phyloP scores from a whole-genome alignment of 2,888 invertebrate species.

The Drosophila vallismaia region DNA sequence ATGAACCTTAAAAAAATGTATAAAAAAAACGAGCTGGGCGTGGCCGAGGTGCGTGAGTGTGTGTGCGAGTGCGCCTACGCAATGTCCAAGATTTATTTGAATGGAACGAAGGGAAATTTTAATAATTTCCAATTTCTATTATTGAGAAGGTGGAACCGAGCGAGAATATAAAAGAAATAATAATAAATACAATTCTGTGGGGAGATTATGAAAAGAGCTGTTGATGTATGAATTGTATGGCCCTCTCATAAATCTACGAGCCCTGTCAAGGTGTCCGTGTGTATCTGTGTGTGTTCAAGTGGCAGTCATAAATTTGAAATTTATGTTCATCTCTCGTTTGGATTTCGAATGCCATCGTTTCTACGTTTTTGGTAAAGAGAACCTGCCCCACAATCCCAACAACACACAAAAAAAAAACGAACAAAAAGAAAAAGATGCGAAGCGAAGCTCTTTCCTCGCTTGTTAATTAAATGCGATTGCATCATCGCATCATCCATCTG shows the following conservation, averaged over 20 bases:
- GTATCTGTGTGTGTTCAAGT: constrained; percentile 51
- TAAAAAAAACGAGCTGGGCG: constrained; percentile 58
- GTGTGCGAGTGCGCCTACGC: constrained; percentile 71
- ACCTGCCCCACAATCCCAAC: constrained; percentile 17
- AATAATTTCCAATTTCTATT: constrained; percentile 57
- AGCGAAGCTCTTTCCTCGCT: constrained; percentile 37
- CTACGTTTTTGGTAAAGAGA: constrained; percentile 37
- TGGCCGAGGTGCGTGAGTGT: constrained; percentile 65
- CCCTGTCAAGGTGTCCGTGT: constrained; percentile 46
- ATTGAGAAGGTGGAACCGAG: constrained; percentile 7
- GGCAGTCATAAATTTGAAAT: constrained; percentile 70
- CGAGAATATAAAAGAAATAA: constrained; percentile 32
- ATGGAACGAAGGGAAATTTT: constrained; percentile 65
- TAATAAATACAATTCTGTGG: constrained; percentile 58
- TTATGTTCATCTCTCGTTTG: constrained; percentile 64
- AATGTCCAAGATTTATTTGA: constrained; percentile 60
- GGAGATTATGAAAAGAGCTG: constrained; percentile 73
- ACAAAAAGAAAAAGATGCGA: background rate
- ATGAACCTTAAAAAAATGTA: constrained; percentile 29
- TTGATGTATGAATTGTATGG: constrained; percentile 65
- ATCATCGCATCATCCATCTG: constrained; percentile 34
- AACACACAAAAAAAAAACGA: constrained; percentile 5
- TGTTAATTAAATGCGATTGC: constrained; percentile 47
- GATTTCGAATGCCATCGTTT: constrained; percentile 15
- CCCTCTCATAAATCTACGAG: constrained; percentile 65